Evolutionary conservation across 1,140 invertebrate genomes (phyloP).

Genomic region (Glossosoma conforme): DNA sequence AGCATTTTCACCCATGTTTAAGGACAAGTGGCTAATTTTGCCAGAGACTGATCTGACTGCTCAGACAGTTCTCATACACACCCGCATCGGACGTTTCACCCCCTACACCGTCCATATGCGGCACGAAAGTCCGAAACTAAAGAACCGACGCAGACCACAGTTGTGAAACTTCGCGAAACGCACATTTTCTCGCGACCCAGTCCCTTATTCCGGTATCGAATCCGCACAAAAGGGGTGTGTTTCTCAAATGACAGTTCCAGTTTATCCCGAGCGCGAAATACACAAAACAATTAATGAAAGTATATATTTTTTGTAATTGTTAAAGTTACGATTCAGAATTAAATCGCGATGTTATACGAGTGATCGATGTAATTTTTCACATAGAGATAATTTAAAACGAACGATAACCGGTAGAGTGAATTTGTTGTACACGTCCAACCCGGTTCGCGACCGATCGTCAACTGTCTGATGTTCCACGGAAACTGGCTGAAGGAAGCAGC

Average conservation of each 20-base stretch:
- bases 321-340: too few species aligned
- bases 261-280: too few species aligned
- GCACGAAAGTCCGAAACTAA: neutral
- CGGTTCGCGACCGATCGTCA: conserved; percentile 19
- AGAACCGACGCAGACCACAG: neutral
- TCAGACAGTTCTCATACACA: neutral
- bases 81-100: conserved; percentile 1
- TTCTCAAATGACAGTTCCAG: conserved; percentile 13
- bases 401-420: conserved; percentile 15
- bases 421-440: conserved; percentile 13
- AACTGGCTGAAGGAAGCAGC: conserved; percentile 18
- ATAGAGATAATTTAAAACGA: conserved; percentile 8
- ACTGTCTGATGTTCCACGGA: conserved; percentile 20
- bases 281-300: too few species aligned
- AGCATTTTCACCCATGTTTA: too few species aligned
- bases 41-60: too few species aligned
- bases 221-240: conserved; percentile 16
- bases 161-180: neutral
- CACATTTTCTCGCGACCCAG: neutral
- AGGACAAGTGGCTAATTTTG: too few species aligned
- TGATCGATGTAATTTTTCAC: conserved; percentile 4
- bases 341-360: neutral
- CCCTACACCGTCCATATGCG: conserved; percentile 8
- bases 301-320: too few species aligned
- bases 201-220: neutral